Base-by-base conservation (phyloP, 2,113 vertebrate species). In the Notechis scutatus region DNA sequence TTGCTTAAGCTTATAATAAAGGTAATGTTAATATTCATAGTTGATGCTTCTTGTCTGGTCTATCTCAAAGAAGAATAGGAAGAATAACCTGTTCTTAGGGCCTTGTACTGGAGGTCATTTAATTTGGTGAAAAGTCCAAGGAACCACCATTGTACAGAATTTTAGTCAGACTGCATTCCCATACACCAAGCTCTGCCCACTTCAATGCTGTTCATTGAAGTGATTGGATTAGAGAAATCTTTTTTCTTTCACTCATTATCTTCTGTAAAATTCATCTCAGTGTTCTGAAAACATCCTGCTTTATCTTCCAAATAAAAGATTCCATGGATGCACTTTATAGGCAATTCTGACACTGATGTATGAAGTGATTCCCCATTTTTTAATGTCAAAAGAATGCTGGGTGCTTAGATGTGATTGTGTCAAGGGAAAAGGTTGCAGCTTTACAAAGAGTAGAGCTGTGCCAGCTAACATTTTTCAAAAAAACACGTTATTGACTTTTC, bases 271-370 rank as follows among this genome's bases (percentile, higher is more conserved):
- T 90, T n/a, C 29, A 54, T 87, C 50, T 56, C 15, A 29, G 9
- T 20, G 11, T 85, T 4, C 2, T 87, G 74, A 20, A 87, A 74
- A 0, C 0, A 54, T 86, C 93, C 1, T 52, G 54, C 1, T 92
- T 93, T 92, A 14, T 85, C 85, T 59, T 81, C 64, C 88, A 34
- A 93, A 85, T 21, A 85, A 85, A 59, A 85, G 64, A 93, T 85
- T 91, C 21, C n/a, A 39, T 85, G 69, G 54, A 61, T 91, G 42
- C n/a, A 59, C 85, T 85, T 59, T 59, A n/a, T 54, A 88, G 93
- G 42, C 57, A 39, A 9, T 26, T 50, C 81, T 93, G 64, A 91
- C 86, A 85, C 57, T 61, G 55, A 91, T 89, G 3, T 89, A 85
- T 89, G 45, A 91, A 91, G 42, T 61, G 42, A 57, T 74, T 91